These are phyloP conservation scores for Bombyx huttoni DNA, from an alignment of 2,888 invertebrate genomes.

Conservation along the genomic window DNA sequence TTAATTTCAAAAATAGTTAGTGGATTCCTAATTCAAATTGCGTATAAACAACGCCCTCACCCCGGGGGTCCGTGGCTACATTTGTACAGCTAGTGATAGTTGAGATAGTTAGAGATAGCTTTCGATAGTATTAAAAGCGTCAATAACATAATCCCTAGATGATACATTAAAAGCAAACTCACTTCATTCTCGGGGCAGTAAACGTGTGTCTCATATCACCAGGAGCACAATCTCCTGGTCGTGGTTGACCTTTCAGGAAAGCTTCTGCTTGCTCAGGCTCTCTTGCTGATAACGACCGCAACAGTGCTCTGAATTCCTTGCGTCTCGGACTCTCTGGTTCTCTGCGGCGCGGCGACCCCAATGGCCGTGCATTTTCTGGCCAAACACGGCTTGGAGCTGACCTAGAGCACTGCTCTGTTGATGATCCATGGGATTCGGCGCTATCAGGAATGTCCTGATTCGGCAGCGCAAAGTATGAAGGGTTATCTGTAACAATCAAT, in stretches of 20 bases:
- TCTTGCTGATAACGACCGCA: conserved; percentile 77
- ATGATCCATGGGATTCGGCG: conserved; percentile 28
- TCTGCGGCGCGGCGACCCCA: conserved; percentile 45
- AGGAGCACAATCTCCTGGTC: conserved; percentile 78
- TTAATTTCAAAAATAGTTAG: no score
- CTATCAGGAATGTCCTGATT: conserved; percentile 58
- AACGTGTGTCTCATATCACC: conserved; percentile 59
- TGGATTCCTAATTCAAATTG: no score
- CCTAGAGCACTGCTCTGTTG: conserved; percentile 73
- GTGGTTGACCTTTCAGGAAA: conserved; percentile 78
- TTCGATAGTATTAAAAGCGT: no score
- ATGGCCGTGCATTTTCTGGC: conserved; percentile 43
- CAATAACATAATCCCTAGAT: no score
- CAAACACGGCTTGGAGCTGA: conserved; percentile 79
- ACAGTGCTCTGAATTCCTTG: conserved; percentile 72
- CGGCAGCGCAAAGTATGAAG: conserved; percentile 81
- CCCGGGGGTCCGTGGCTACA: no score
- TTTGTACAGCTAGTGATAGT: no score
- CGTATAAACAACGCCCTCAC: no score
- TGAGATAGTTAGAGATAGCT: no score
- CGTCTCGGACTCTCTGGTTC: conserved; percentile 58
- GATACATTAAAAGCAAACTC: conserved; percentile 12
- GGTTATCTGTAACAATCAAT: conserved; percentile 77
- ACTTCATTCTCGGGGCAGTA: conserved; percentile 62
- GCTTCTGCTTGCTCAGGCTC: conserved; percentile 76